Conservation (phyloP, 2,113 vertebrate species). For the Thunnus thynnus region DNA sequence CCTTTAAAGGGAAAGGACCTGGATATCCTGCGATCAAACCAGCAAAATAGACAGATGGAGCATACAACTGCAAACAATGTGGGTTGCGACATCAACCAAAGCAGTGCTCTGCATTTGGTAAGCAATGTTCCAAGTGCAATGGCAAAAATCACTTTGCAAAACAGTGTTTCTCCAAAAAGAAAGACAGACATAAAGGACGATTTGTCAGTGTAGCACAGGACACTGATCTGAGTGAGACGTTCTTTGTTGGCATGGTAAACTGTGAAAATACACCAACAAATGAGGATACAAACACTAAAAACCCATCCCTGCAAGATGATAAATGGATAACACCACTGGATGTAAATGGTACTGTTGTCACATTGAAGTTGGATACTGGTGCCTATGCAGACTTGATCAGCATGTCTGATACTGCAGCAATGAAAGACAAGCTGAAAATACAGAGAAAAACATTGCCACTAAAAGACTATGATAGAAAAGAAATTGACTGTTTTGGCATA, state of each 20-base stretch:
- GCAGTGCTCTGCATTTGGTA: neutral
- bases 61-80: neutral
- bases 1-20: too few relatives aligned
- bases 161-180: neutral
- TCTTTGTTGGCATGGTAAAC: neutral
- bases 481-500: too few relatives aligned
- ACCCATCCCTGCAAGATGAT: too few relatives aligned
- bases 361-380: constrained; percentile 10
- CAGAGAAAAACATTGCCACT: neutral
- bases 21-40: too few relatives aligned
- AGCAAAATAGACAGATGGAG: constrained; percentile 31
- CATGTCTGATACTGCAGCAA: neutral
- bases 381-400: constrained; percentile 16
- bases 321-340: neutral
- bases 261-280: neutral
- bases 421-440: neutral
- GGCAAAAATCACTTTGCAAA: neutral
- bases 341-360: neutral
- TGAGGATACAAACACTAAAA: neutral
- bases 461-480: neutral
- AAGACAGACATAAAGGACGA: neutral
- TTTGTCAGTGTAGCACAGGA: neutral
- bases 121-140: neutral
- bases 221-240: neutral
- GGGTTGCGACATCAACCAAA: neutral